A percentile compares a stretch with the other conserved stretches of the same genome.
These are phyloP conservation scores for Cyclura pinguis DNA, from an alignment of 2,797 vertebrate species.

Conservation along the genomic window DNA sequence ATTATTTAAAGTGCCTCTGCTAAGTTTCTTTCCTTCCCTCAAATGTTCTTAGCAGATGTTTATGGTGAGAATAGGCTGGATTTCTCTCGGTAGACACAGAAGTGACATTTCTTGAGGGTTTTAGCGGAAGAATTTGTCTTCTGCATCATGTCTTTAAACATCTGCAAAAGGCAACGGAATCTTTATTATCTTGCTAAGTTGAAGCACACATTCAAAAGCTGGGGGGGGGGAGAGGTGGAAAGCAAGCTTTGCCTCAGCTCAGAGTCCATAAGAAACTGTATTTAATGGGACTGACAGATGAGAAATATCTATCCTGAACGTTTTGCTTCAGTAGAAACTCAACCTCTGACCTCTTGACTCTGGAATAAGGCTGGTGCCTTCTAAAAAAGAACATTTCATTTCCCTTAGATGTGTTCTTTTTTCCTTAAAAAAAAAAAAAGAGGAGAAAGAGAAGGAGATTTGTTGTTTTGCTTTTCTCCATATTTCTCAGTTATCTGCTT, in stretches of 20 bases:
- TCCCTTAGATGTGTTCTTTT: conserved; percentile 68
- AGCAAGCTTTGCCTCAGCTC: conserved; percentile 53
- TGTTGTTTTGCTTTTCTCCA: conserved; percentile 35
- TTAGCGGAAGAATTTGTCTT: conserved; percentile 79
- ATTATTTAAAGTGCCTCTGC: conserved; percentile 75
- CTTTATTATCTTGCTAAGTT: conserved; percentile 78
- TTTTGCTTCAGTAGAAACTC: conserved; percentile 75
- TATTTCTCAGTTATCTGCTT: conserved; percentile 49
- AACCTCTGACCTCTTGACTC: conserved; percentile 74
- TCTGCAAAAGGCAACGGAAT: conserved; percentile 79
- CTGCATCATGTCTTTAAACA: conserved; percentile 81
- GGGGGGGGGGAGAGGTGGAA: conserved; percentile 14
- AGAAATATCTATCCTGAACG: conserved; percentile 68
- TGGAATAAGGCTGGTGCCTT: conserved; percentile 59
- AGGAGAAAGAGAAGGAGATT: conserved; percentile 6
- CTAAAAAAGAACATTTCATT: conserved; percentile 73
- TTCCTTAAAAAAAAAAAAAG: conserved; percentile 46
- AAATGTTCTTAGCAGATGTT: conserved; percentile 79
- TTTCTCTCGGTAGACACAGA: conserved; percentile 77
- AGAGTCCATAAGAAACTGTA: conserved; percentile 70
- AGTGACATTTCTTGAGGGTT: conserved; percentile 83
- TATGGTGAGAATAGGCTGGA: conserved; percentile 70
- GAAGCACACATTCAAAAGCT: conserved; percentile 39
- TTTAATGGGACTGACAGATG: conserved; percentile 74
- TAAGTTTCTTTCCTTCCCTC: conserved; percentile 41